Evolutionary conservation across 1,140 invertebrate genomes (phyloP), one percentile per base, ranked within the genome.

Genomic region (Lordiphosa collinella): DNA sequence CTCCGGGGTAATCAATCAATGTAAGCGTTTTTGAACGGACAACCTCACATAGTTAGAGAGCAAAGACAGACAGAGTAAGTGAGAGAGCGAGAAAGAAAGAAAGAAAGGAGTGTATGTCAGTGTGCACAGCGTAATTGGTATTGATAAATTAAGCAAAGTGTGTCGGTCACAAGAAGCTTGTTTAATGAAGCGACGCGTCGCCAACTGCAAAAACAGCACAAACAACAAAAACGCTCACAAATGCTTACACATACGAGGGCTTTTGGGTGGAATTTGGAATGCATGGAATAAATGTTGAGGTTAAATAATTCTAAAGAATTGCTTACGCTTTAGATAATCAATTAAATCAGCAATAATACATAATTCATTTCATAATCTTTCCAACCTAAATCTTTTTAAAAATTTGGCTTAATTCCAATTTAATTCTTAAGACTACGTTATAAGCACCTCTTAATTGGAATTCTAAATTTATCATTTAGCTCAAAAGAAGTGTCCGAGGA

Each of bases 1-100:
- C 76, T 71, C 40, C 71, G 78, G 71, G 71, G 67, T 66, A 80
- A 80, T 80, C 76, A 80, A 80, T 80, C 76, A 80, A 76, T 80
- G 76, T 80, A 80, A 80, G 75, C 76, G 71, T 18, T 80, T 66
- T 59, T 61, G 80, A 79, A 66, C 65, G 52, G 41, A 43, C 55
- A 12, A 13, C 13, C 35, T 12, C 7, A 37, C 49, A 35, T 11
- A 16, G 36, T 6, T 14, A 14, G 18, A 48, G 38, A 56, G 43
- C 5, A 16, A 16, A 38, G 44, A 22, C 50, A 36, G 3, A 11
- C 3, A 48, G 37, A 25, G n/a, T n/a, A n/a, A n/a, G n/a, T n/a
- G 4, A 16, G n/a, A 36, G 18, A 31, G 50, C 8, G 46, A 3
- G 3, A 25, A 10, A 29, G 16, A 5, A 35, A 14, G 16, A 48